Percentiles rank a stretch among this genome's conserved stretches.
Conservation (phyloP, 2,888 invertebrate species). For the Poecilobothrus nobilitatus region DNA sequence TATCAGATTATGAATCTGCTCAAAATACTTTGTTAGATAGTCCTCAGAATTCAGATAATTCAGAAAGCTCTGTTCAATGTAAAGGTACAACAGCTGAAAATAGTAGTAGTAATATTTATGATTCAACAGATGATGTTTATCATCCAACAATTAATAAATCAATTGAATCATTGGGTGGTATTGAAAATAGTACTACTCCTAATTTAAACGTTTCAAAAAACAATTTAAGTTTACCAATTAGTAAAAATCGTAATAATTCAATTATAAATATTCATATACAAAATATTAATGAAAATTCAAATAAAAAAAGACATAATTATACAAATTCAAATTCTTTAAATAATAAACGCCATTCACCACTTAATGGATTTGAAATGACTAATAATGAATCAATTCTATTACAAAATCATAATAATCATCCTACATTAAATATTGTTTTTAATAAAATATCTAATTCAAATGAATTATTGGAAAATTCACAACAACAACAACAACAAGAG, state of each 20-base stretch:
- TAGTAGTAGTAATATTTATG: background rate
- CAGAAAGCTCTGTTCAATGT: background rate
- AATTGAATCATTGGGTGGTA: background rate
- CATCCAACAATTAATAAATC: slow-evolving; percentile 2
- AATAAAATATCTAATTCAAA: background rate
- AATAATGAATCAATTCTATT: slow-evolving; percentile 2
- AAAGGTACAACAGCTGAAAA: background rate
- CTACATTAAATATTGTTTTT: background rate
- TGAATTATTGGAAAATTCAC: background rate
- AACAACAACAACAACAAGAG: no score
- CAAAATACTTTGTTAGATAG: slow-evolving; percentile 5
- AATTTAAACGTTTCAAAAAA: background rate
- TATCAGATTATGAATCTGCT: slow-evolving; percentile 10
- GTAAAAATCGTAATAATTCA: background rate
- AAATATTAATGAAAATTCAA: background rate
- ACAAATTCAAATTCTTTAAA: background rate
- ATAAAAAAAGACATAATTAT: background rate
- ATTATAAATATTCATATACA: background rate
- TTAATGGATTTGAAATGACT: background rate
- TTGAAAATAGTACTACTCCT: background rate
- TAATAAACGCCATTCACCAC: background rate
- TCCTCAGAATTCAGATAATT: background rate
- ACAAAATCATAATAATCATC: background rate
- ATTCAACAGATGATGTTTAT: slow-evolving; percentile 7
- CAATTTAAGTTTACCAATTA: background rate